Conservation (phyloP, 2,888 invertebrate species). For the Meliscaeva auricollis region DNA sequence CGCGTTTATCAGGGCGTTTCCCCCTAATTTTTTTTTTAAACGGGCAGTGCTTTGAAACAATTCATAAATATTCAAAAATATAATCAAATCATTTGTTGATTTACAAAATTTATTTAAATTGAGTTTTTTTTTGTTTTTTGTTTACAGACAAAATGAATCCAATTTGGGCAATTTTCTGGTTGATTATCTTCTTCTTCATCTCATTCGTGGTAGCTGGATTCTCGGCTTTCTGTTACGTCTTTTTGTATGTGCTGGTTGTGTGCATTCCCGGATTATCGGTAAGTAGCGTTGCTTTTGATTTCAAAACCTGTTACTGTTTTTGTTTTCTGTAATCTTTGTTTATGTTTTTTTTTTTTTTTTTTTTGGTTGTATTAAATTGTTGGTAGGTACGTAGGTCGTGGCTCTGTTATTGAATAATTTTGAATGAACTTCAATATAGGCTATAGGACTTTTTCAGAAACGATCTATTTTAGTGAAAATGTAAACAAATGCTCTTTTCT, state of each 20-base stretch:
- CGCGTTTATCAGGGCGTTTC: conserved; percentile 30
- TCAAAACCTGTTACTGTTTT: conserved; percentile 23
- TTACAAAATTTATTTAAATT: conserved; percentile 1
- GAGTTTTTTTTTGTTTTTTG: conserved; percentile 1
- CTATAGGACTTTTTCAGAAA: not conserved
- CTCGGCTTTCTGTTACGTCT: conserved; percentile 89
- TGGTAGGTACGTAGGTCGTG: not conserved
- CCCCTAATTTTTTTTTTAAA: conserved; percentile 7
- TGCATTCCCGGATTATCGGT: conserved; percentile 89
- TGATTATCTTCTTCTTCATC: conserved; percentile 88
- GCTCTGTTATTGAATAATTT: conserved; percentile 27
- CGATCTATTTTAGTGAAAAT: not conserved
- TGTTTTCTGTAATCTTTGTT: conserved; percentile 1
- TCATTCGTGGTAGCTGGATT: conserved; percentile 88
- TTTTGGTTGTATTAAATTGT: not conserved
- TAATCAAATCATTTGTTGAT: not conserved
- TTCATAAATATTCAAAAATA: not conserved
- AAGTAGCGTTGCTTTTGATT: conserved; percentile 81
- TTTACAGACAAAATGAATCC: conserved; percentile 86
- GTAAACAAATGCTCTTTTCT: too few species aligned
- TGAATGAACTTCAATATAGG: conserved; percentile 13
- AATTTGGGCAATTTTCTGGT: conserved; percentile 89
- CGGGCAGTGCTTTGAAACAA: not conserved
- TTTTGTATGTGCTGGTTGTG: conserved; percentile 88
- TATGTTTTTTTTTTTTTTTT: not conserved